phyloP scores from a whole-genome alignment of 1,140 invertebrate species.

The Semibalanus balanoides region DNA sequence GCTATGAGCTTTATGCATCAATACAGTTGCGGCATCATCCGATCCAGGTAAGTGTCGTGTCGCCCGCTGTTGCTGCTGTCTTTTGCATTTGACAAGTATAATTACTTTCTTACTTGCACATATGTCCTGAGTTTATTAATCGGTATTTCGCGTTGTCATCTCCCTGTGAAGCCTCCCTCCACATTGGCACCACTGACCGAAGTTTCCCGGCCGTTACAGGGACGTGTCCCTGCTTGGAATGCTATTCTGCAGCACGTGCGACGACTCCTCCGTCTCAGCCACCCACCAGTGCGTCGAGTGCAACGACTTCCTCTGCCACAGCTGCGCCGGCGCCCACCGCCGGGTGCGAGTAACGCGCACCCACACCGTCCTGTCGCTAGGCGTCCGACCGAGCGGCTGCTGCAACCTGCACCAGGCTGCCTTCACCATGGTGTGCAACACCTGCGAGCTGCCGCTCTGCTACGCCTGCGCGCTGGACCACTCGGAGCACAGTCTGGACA shows the following conservation, averaged over 20 bases:
- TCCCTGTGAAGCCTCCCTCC: neutral
- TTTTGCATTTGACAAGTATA: no score
- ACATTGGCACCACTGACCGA: neutral
- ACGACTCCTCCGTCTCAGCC: constrained; percentile 20
- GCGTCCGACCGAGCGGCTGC: constrained; percentile 14
- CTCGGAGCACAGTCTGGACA: neutral
- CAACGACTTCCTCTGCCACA: constrained; percentile 56
- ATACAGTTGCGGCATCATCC: no score
- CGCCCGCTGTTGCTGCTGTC: no score
- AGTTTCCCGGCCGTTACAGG: neutral
- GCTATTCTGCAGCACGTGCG: neutral
- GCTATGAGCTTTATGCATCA: no score
- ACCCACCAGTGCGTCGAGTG: constrained; percentile 50
- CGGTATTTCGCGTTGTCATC: neutral
- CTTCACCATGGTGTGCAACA: constrained; percentile 14
- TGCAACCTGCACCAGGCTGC: constrained; percentile 6
- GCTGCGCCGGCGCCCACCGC: constrained; percentile 52
- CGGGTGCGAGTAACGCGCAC: constrained; percentile 42
- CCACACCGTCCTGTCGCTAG: constrained; percentile 4
- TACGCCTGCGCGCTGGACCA: constrained; percentile 10
- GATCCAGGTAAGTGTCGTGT: no score
- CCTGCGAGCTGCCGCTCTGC: constrained; percentile 7
- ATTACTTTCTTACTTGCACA: no score
- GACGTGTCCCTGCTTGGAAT: neutral
- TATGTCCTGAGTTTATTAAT: no score